Percentiles rank a stretch among this genome's conserved stretches.
Evolutionary conservation across 2,888 invertebrate genomes (phyloP).

Genomic region (Marasmarcha lunaedactyla): DNA sequence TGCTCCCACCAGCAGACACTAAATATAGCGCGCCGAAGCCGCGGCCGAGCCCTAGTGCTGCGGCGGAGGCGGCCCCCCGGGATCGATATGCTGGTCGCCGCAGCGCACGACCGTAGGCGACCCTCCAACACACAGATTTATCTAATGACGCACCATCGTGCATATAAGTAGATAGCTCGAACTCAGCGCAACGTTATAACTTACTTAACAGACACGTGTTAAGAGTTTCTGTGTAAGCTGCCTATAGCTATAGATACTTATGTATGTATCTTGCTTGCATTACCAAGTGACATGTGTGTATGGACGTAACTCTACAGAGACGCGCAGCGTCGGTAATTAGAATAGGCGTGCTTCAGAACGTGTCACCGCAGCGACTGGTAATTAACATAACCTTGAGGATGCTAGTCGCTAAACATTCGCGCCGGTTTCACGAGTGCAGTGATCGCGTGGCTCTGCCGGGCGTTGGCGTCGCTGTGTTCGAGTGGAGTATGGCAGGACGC

Average conservation of each 20-base stretch:
- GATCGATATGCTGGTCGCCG: slow-evolving; percentile 66
- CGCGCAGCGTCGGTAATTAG: slow-evolving; percentile 8
- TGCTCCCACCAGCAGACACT: slow-evolving; percentile 53
- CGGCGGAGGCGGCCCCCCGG: slow-evolving; percentile 56
- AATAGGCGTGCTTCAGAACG: too few relatives aligned
- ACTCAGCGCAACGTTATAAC: too few relatives aligned
- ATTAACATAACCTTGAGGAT: slow-evolving; percentile 55
- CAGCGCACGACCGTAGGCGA: slow-evolving; percentile 24
- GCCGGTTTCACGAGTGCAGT: not conserved
- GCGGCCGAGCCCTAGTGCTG: slow-evolving; percentile 64
- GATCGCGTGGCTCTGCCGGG: slow-evolving; percentile 27
- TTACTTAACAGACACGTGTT: too few relatives aligned
- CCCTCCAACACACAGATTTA: slow-evolving; percentile 25
- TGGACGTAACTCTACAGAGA: not conserved
- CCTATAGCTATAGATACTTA: too few relatives aligned
- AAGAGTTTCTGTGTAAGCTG: too few relatives aligned
- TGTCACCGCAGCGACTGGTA: slow-evolving; percentile 38
- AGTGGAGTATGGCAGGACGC: slow-evolving; percentile 57
- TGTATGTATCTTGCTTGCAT: too few relatives aligned
- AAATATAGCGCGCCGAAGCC: slow-evolving; percentile 62
- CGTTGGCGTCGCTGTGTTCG: slow-evolving; percentile 37
- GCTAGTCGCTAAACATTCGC: slow-evolving; percentile 15
- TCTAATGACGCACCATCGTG: slow-evolving; percentile 18
- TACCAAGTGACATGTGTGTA: too few relatives aligned
- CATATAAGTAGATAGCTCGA: too few relatives aligned